A percentile compares a stretch with the other conserved stretches of the same genome.
phyloP scores from a whole-genome alignment of 2,888 invertebrate genomes.

The Rapana venosa region DNA sequence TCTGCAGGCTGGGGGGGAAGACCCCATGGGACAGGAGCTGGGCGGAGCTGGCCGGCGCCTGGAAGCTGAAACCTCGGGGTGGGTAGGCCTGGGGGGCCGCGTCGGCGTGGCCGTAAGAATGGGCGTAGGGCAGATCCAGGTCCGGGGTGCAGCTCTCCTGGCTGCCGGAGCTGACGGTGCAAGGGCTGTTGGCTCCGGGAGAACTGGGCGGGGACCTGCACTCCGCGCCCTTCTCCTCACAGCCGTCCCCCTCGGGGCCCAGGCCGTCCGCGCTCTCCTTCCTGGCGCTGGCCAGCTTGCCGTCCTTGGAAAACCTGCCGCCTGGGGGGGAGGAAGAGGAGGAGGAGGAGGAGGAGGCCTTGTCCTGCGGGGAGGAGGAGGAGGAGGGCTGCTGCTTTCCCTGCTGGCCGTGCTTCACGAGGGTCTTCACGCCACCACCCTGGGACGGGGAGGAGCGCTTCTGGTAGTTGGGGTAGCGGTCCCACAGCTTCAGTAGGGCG shows the following conservation, averaged over 20 bases:
- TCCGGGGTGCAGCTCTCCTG: conserved; percentile 33
- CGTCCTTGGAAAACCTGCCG: neutral
- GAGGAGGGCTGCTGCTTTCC: conserved; percentile 12
- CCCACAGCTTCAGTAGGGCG: conserved; percentile 79
- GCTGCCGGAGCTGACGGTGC: conserved; percentile 1
- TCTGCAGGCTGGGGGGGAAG: conserved; percentile 31
- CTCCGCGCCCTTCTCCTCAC: neutral
- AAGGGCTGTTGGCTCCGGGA: neutral
- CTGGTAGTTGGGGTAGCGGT: conserved; percentile 59
- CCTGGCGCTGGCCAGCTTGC: neutral
- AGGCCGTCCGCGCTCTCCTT: neutral
- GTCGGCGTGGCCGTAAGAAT: neutral
- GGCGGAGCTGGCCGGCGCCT: conserved; percentile 35
- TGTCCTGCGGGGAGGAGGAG: conserved; percentile 29
- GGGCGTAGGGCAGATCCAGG: neutral
- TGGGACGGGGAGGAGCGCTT: conserved; percentile 45
- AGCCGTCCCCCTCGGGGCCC: conserved; percentile 12
- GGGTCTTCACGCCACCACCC: conserved; percentile 33
- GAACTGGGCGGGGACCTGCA: conserved; percentile 20
- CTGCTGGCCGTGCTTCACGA: conserved; percentile 33
- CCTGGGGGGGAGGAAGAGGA: neutral
- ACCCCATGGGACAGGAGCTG: conserved; percentile 31
- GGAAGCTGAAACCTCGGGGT: conserved; percentile 26
- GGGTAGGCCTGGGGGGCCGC: conserved; percentile 16
- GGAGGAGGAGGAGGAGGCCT: neutral